Base-by-base conservation (phyloP, 2,113 vertebrate genomes). In the Copsychus sechellarum region DNA sequence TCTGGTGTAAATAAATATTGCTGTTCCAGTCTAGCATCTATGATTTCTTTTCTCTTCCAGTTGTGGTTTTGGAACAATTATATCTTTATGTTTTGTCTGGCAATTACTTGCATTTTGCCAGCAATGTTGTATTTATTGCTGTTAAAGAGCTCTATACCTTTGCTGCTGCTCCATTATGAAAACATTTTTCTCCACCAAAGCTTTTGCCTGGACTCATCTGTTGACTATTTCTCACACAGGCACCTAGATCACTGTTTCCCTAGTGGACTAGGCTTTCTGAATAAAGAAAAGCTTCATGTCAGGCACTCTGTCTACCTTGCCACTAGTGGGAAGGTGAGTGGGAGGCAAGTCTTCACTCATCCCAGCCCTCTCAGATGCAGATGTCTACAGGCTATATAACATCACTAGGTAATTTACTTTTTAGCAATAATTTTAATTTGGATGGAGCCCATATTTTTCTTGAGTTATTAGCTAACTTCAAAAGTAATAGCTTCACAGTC, bases 351-450 rank as follows among this genome's bases (percentile, higher is more conserved):
- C 14, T 77, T 84, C 29, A 72, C 6, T 17, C 8, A 19, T 20
- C 14, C 36, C 53, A 88, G 29, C 25, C 40, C 18, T 79, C 65
- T 72, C 33, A 77, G 58, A 34, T 36, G 18, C 20, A 93, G 38
- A 23, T 96, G 62, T 38, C 71, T 89, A n/a, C 53, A 81, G 53
- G 20, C 65, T 90, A 23, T 54, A 24, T 67, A 94, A 57, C 29
- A 53, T 93, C 79, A 73, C 83, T 80, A 76, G 9, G 7, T 91
- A 93, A 94, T 84, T 87, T 56, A 90, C 57, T 56, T 97, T 94
- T 92, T 92, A 84, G 76, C 72, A 95, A 86, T 89, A 56, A 88
- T 95, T 96, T 95, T 40, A 79, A 14, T 95, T 95, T 93, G 83
- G 86, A 90, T 92, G 28, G 86, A 78, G 45, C 85, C 96, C 71